phyloP scores from a whole-genome alignment of 2,113 vertebrate genomes.

The Lutjanus erythropterus region DNA sequence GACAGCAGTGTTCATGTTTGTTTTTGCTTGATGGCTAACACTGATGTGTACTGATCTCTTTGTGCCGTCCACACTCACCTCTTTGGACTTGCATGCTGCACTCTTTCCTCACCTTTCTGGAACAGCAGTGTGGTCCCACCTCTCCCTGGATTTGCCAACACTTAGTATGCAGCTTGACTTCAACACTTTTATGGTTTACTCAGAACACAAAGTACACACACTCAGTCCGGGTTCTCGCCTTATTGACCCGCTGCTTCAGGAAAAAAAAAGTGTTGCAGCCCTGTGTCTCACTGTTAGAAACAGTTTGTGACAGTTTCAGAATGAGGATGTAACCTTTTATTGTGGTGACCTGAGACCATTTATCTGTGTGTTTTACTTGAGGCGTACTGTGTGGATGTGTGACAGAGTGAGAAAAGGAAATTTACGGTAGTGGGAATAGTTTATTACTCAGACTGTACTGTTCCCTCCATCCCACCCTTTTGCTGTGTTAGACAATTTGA shows the following conservation, averaged over 20 bases:
- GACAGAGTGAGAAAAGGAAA: background rate
- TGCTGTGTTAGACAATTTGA: conserved; percentile 50
- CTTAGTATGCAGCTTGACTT: conserved; percentile 48
- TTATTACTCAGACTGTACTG: conserved; percentile 23
- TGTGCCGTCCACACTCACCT: background rate
- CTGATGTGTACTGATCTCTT: conserved; percentile 1
- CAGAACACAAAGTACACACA: conserved; percentile 39
- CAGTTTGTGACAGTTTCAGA: conserved; percentile 3
- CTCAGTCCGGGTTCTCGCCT: conserved; percentile 1
- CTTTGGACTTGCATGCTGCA: background rate
- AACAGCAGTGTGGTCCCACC: conserved; percentile 28
- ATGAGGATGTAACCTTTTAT: conserved; percentile 24
- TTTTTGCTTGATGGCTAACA: background rate
- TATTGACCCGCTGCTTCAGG: conserved; percentile 49
- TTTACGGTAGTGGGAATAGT: background rate
- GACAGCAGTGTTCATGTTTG: background rate
- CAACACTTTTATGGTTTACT: conserved; percentile 23
- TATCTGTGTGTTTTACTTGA: background rate
- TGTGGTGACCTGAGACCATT: background rate
- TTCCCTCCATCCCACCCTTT: conserved; percentile 19
- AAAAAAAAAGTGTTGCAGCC: background rate
- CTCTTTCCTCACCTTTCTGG: conserved; percentile 34
- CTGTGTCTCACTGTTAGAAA: conserved; percentile 34
- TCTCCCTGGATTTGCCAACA: conserved; percentile 22
- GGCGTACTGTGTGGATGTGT: background rate